Evolutionary conservation across 2,888 invertebrate species (phyloP).

Genomic region (Shargacucullia verbasci): DNA sequence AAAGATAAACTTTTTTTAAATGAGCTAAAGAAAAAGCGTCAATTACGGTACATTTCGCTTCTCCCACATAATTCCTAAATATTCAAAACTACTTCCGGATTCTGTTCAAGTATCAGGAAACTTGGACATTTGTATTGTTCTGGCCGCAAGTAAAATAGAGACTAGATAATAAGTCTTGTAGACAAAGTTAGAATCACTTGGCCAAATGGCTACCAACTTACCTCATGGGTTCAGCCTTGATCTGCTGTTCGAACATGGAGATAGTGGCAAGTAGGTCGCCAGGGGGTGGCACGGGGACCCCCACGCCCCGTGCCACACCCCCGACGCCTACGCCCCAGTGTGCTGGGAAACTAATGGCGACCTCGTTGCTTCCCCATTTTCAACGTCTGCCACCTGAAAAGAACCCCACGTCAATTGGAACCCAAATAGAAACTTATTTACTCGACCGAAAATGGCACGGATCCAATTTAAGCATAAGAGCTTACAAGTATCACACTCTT

Average conservation of each 20-base stretch:
- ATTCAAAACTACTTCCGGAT: too few species aligned
- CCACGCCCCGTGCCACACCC: constrained; percentile 90
- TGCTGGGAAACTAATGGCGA: constrained; percentile 90
- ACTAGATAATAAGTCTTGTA: too few species aligned
- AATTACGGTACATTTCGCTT: too few species aligned
- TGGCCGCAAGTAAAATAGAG: too few species aligned
- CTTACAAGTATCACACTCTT: too few species aligned
- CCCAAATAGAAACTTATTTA: constrained; percentile 2
- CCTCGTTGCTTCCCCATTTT: constrained; percentile 88
- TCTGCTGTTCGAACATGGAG: constrained; percentile 92
- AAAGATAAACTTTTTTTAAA: too few species aligned
- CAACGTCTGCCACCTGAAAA: constrained; percentile 83
- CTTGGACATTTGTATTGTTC: too few species aligned
- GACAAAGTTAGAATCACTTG: too few species aligned
- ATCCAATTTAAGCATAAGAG: neutral
- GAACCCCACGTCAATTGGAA: constrained; percentile 37
- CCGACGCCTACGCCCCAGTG: constrained; percentile 91
- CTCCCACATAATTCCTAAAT: too few species aligned
- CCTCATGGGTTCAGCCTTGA: constrained; percentile 92
- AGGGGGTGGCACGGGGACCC: constrained; percentile 90
- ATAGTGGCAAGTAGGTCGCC: constrained; percentile 90
- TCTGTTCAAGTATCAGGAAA: too few species aligned
- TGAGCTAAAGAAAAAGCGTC: too few species aligned
- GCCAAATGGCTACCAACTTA: constrained; percentile 52
- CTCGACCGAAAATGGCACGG: neutral